phyloP scores from a whole-genome alignment of 2,888 invertebrate species.

The Peribatodes rhomboidaria region DNA sequence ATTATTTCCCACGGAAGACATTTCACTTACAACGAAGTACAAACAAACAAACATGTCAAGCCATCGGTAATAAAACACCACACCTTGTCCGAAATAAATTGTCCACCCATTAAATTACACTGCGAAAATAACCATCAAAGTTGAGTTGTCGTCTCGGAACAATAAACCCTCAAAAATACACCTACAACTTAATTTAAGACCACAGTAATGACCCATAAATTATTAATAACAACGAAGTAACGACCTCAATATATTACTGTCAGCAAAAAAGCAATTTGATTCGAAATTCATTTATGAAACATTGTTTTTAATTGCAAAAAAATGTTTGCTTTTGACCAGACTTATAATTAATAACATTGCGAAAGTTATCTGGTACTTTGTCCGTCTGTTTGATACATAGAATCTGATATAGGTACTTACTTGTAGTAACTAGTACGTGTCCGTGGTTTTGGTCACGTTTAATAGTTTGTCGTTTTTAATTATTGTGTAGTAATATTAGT shows the following conservation, averaged over 20 bases:
- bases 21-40: background rate
- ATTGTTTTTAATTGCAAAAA: slow-evolving; percentile 58
- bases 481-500: no score
- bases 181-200: slow-evolving; percentile 45
- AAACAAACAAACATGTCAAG: background rate
- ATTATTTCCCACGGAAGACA: no score
- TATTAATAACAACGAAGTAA: slow-evolving; percentile 37
- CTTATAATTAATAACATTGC: no score
- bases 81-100: slow-evolving; percentile 12
- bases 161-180: slow-evolving; percentile 37
- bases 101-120: slow-evolving; percentile 21
- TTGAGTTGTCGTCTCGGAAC: slow-evolving; percentile 31
- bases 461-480: no score
- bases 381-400: background rate
- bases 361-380: background rate
- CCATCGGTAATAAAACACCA: slow-evolving; percentile 13
- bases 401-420: no score
- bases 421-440: no score
- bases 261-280: slow-evolving; percentile 52
- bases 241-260: slow-evolving; percentile 44
- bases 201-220: slow-evolving; percentile 40
- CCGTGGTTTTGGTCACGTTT: no score
- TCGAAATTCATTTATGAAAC: slow-evolving; percentile 58
- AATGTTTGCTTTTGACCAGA: slow-evolving; percentile 47
- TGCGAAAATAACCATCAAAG: slow-evolving; percentile 24